A percentile compares a stretch with the other conserved stretches of the same genome.
Conservation (phyloP, 2,797 vertebrate species). For the Eospalax fontanierii region DNA sequence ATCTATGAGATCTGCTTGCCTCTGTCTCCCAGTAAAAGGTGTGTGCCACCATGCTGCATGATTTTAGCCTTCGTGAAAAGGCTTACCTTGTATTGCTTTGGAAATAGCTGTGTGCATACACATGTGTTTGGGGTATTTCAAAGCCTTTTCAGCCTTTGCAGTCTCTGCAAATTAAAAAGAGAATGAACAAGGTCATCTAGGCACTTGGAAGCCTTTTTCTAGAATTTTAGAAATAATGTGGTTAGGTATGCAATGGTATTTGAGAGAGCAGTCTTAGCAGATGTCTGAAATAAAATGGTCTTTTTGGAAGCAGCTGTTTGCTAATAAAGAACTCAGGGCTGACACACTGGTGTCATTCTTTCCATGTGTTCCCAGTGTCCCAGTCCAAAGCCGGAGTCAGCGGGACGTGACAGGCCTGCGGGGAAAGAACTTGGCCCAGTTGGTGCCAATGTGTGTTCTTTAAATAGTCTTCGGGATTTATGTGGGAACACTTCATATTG, state of each 20-base stretch:
- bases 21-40: too few relatives aligned
- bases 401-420: not conserved
- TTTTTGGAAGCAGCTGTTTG: slow-evolving; percentile 80
- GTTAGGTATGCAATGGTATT: not conserved
- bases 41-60: too few relatives aligned
- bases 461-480: not conserved
- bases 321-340: slow-evolving; percentile 72
- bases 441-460: not conserved
- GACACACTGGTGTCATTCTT: slow-evolving; percentile 69
- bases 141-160: not conserved
- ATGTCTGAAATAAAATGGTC: not conserved
- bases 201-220: not conserved
- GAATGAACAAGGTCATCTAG: not conserved
- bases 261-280: not conserved
- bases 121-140: not conserved
- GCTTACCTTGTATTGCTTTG: not conserved
- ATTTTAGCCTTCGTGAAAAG: not conserved
- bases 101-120: not conserved
- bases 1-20: too few relatives aligned
- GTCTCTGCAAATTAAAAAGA: slow-evolving; percentile 18
- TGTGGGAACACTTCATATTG: not conserved
- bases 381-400: not conserved
- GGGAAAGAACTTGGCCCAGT: not conserved
- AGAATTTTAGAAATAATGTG: not conserved
- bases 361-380: slow-evolving; percentile 51